Percentiles rank a stretch among this genome's conserved stretches.
Conservation (phyloP, 2,888 invertebrate genomes). For the Chrysopilus asiliformis region DNA sequence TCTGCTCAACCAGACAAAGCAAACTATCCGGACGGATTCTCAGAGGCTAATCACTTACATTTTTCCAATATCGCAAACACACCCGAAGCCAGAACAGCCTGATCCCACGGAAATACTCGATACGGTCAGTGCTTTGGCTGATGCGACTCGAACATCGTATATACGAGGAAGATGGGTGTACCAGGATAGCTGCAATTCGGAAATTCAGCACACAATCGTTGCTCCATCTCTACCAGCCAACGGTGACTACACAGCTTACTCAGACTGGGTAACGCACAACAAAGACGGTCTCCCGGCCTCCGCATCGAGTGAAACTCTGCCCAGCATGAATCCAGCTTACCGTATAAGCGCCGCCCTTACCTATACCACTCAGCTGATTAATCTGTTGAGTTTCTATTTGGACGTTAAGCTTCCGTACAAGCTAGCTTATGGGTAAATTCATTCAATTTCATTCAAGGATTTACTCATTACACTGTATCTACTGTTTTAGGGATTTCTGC, state of each 20-base stretch:
- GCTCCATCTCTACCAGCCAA: conserved; percentile 73
- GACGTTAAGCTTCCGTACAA: conserved; percentile 69
- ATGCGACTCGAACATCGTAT: conserved; percentile 65
- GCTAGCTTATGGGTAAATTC: conserved; percentile 46
- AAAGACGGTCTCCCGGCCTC: conserved; percentile 34
- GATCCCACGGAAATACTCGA: conserved; percentile 20
- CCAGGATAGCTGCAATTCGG: conserved; percentile 46
- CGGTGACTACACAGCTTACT: conserved; percentile 70
- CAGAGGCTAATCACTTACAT: conserved; percentile 52
- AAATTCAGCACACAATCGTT: conserved; percentile 61
- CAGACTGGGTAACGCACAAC: conserved; percentile 53
- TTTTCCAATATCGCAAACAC: conserved; percentile 46
- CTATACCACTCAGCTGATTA: conserved; percentile 73
- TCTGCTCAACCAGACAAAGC: conserved; percentile 43
- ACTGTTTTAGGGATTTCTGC: conserved; percentile 70
- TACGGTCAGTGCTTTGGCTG: conserved; percentile 46
- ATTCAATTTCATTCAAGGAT: neutral
- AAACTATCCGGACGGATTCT: conserved; percentile 42
- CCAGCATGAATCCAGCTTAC: conserved; percentile 53
- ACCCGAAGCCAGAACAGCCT: conserved; percentile 26
- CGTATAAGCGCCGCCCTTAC: conserved; percentile 69
- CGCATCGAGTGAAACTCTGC: conserved; percentile 40
- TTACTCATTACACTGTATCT: no score
- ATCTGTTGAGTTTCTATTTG: conserved; percentile 68
- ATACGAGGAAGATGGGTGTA: conserved; percentile 64